phyloP scores from a whole-genome alignment of 2,888 invertebrate genomes.

The Heteropelma amictum region DNA sequence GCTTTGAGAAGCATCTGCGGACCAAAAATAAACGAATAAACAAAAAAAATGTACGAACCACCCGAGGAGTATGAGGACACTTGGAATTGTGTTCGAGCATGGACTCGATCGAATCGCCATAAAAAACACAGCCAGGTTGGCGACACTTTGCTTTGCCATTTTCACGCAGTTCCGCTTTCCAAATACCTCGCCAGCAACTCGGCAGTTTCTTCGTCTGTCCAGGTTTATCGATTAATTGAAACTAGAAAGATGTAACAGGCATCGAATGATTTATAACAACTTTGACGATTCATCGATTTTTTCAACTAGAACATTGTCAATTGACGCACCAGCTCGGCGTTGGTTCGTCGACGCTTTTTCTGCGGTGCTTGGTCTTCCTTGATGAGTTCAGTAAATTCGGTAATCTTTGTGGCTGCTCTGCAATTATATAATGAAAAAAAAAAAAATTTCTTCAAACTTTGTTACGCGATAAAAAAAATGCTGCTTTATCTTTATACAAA shows the following conservation, averaged over 20 bases:
- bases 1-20: too few relatives aligned
- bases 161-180: conserved; percentile 65
- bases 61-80: conserved; percentile 67
- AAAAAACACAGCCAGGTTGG: conserved; percentile 69
- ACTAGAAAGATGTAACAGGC: not conserved
- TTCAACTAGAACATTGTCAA: too few relatives aligned
- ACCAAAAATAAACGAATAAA: too few relatives aligned
- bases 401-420: conserved; percentile 73
- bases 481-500: too few relatives aligned
- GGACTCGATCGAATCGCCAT: conserved; percentile 60
- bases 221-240: too few relatives aligned
- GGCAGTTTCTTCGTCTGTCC: conserved; percentile 62
- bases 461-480: too few relatives aligned
- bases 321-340: conserved; percentile 20
- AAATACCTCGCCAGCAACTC: conserved; percentile 62
- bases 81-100: conserved; percentile 69
- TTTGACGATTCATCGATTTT: not conserved
- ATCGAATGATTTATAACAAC: not conserved
- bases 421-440: conserved; percentile 52
- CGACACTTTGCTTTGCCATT: conserved; percentile 65
- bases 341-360: conserved; percentile 40
- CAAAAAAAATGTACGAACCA: conserved; percentile 52
- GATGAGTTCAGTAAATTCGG: conserved; percentile 67
- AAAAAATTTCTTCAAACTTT: too few relatives aligned
- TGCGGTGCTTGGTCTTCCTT: conserved; percentile 56